Conservation (phyloP, 1,140 invertebrate genomes). For the Ceratina australensis region DNA sequence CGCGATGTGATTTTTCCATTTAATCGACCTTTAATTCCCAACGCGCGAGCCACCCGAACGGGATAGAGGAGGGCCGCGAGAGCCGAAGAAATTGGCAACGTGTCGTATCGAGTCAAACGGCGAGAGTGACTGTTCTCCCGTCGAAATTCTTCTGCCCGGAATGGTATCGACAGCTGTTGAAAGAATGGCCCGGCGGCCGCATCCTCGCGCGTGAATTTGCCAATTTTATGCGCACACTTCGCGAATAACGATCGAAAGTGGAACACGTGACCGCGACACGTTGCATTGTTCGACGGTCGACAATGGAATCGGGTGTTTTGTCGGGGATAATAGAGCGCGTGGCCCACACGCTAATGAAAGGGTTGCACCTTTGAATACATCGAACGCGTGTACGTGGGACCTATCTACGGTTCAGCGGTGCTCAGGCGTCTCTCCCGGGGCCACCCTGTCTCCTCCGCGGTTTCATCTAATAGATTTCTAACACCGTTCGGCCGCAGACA, state of each 20-base stretch:
- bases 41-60: not conserved
- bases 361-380: conserved; percentile 76
- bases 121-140: conserved; percentile 19
- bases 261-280: conserved; percentile 71
- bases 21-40: conserved; percentile 25
- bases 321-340: conserved; percentile 77
- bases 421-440: conserved; percentile 38
- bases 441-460: not conserved
- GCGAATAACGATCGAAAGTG: conserved; percentile 75
- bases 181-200: not conserved
- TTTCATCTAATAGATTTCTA: not conserved
- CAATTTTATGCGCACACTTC: conserved; percentile 74
- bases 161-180: conserved; percentile 48
- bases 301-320: conserved; percentile 79
- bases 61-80: not conserved
- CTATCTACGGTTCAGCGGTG: conserved; percentile 61
- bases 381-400: conserved; percentile 59
- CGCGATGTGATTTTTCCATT: not conserved
- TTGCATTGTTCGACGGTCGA: conserved; percentile 70
- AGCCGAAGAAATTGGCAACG: not conserved
- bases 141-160: not conserved
- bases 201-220: conserved; percentile 62
- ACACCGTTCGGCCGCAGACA: not conserved
- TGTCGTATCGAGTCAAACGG: not conserved
- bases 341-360: conserved; percentile 79